Base-by-base conservation (phyloP, 1,140 invertebrate genomes). In the Diorhabda elongata region DNA sequence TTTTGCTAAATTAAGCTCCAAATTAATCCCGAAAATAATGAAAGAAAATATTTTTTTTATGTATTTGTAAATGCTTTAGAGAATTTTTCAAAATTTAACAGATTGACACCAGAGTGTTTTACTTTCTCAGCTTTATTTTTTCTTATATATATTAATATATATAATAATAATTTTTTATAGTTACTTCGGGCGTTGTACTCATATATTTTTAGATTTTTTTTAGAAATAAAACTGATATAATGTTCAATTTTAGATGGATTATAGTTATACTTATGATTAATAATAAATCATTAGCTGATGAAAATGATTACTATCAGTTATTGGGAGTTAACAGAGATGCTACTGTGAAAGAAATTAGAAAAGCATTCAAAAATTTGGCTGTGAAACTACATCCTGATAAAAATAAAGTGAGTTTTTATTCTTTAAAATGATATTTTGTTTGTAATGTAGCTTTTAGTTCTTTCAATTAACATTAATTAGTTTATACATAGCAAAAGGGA, bases 331-430 rank as follows among this genome's bases (percentile, higher is more conserved):
- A 83, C 1, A 88, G 87, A 82, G 86, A 88, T 80, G 92, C 92
- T 0, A 86, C 87, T 69, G 84, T 86, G 64, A 86, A 89, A 78
- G 91, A 93, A 78, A 94, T 95, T 66, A 83, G 90, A 72, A 89
- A 88, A 81, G 91, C 92, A 41, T 95, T 93, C 78, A 95, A 94
- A 81, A 90, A 89, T 80, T 76, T 94, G 44, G 93, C 92, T 3
- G 84, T 95, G 3, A 88, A 87, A 72, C 83, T 89, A 71, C 93
- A 95, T 85, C 93, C 93, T 42, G 93, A 95, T 82, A 95, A 95
- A 84, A 94, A 94, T 83, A 83, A 83, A 71, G 92, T 92, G 84
- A 81, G 79, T 57, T 52, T 59, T n/a, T 52, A 52, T 26, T 26
- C 26, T 26, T 26, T 26, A 26, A 26, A 26, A 26, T 26, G 26